phyloP scores from a whole-genome alignment of 2,888 invertebrate species.

The Gasteruption jaculator region DNA sequence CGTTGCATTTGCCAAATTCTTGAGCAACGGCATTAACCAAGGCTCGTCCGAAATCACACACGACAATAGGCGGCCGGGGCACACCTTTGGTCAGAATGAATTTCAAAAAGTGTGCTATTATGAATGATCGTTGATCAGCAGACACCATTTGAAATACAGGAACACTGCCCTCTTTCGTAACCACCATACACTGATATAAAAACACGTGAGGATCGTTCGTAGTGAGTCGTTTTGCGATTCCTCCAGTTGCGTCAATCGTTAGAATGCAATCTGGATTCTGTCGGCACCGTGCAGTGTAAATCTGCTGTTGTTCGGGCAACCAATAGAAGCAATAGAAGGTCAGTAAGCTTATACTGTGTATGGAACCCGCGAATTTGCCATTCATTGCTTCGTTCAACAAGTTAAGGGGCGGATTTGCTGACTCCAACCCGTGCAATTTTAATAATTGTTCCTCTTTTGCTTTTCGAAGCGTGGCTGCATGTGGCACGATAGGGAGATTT shows the following conservation, averaged over 20 bases:
- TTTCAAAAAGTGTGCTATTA: slow-evolving; percentile 7
- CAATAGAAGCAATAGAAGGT: slow-evolving; percentile 18
- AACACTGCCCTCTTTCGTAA: slow-evolving; percentile 9
- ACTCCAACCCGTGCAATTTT: slow-evolving; percentile 13
- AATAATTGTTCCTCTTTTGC: slow-evolving; percentile 19
- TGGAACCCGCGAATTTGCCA: slow-evolving; percentile 15
- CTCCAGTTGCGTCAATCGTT: slow-evolving; percentile 17
- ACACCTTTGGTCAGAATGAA: slow-evolving; percentile 7
- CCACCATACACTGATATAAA: slow-evolving; percentile 18
- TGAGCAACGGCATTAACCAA: slow-evolving; percentile 19
- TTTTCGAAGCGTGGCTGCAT: slow-evolving; percentile 12
- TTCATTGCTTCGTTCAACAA: slow-evolving; percentile 11
- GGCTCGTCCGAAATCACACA: slow-evolving; percentile 3
- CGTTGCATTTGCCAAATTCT: slow-evolving; percentile 19
- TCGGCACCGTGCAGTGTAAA: slow-evolving; percentile 14
- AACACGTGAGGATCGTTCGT: slow-evolving; percentile 13
- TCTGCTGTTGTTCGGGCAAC: slow-evolving; percentile 14
- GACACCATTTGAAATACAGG: slow-evolving; percentile 16
- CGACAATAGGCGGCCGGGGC: neutral
- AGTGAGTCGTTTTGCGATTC: slow-evolving; percentile 8
- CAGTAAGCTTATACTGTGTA: slow-evolving; percentile 13
- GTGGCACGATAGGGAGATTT: slow-evolving; percentile 17
- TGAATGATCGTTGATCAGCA: slow-evolving; percentile 11
- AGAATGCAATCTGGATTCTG: slow-evolving; percentile 12
- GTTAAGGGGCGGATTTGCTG: slow-evolving; percentile 12